Base-by-base conservation (phyloP, 2,113 vertebrate species). In the Corvus cornix region DNA sequence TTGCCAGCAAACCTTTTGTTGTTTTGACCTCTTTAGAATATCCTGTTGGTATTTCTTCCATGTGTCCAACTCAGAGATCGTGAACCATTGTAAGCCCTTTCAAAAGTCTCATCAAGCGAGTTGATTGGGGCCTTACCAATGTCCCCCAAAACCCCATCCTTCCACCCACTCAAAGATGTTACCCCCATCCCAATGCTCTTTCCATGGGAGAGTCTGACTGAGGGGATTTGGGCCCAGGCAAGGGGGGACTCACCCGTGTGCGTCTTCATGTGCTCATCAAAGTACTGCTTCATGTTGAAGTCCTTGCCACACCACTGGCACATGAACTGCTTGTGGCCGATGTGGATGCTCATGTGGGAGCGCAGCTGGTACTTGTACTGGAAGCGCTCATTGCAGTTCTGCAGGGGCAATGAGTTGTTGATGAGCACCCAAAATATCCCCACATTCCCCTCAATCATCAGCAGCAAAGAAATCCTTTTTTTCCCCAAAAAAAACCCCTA, bases 341-440 rank as follows among this genome's bases (percentile, higher is more conserved):
- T 98, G 97, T 98, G 98, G 96, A 98, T 98, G 90, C 98, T 98
- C 98, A 98, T 98, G 95, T 98, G 98, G 31, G 98, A 98, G 12
- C 98, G 98, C 72, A 98, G 97, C 96, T 98, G 98, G 95, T 98
- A 98, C 77, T 98, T 98, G 95, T 99, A 99, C 97, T 98, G 98
- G 97, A 99, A 99, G 33, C 99, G 98, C 93, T 99, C 99, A 1
- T 98, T 99, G 96, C 99, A 99, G 97, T 99, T 99, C 99, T 99
- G 97, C 0, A 1, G 48, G 35, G 16, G 18, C 0, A 0, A 58
- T 0, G 37, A 77, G 43, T 11, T 44, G 39, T 1, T 85, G 46
- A 33, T 5, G 23, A 86, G 33, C 13, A 58, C 24, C 31, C 27
- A 46, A 48, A 89, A 70, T 22, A 31, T 6, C 3, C 6, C 6